Base-by-base conservation (phyloP, 2,888 invertebrate species). In the Parnassius glacialis region DNA sequence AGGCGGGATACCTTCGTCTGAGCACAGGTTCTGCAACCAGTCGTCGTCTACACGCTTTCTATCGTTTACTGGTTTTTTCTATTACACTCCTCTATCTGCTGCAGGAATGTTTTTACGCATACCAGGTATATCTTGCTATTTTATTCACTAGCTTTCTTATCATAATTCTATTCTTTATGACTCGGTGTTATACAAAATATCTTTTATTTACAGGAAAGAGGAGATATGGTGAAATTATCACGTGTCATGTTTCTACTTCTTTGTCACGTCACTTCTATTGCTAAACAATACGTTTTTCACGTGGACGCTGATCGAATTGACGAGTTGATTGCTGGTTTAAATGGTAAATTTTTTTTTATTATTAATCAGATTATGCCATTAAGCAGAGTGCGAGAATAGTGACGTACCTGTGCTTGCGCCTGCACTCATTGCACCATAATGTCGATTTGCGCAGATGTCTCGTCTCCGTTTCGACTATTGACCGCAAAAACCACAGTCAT, bases 201-300 rank as follows among this genome's bases (percentile, higher is more conserved):
- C n/a, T 10, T 48, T 13, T 13, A 5, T 13, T 48, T 16, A 25
- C 53, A 86, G 83, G 84, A 79, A 65, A 81, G 80, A 20, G 64
- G 61, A 47, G 84, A 89, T 64, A 83, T 90, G 85, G 80, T 76
- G 20, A 81, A 82, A 71, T 69, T 90, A 66, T 78, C 88, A 10
- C 83, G 84, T 25, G 90, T 89, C 62, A 81, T 90, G 87, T 90
- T 90, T 70, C 76, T 90, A 66, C 76, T 90, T 68, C 79, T 90
- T 62, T 90, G 90, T 67, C 90, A 90, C 74, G 73, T 90, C 61
- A 89, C 90, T 10, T 85, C 88, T 5, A 72, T 87, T 64, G 82
- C 70, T 20, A 90, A 90, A 74, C 90, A 90, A 70, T 41, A 84
- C 25, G 82, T 83, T 51, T 85, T 90, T 69, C 74, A 78, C 62